Evolutionary conservation across 2,797 vertebrate species (phyloP), one percentile per base, ranked within the genome.

Genomic region (Mormyrops attenuatus): DNA sequence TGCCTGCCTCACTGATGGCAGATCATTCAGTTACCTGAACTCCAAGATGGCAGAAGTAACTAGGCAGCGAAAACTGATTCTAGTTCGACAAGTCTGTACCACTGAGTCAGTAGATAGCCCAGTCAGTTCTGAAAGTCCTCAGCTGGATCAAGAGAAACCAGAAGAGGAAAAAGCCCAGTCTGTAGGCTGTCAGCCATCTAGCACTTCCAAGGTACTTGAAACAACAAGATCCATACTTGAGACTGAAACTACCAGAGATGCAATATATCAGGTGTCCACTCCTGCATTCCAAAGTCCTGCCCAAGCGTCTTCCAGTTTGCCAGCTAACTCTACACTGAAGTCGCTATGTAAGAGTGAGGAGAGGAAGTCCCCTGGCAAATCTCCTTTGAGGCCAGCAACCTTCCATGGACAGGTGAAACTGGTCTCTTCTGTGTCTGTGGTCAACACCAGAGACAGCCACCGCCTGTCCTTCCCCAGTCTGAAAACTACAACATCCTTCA

Each of bases 81-180:
- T 99, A 0, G 98, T 99, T 20, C 95, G 99, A 87, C 99, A 99
- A 90, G 96, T 97, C 84, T 99, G 99, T 90, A 99, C 98, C 47
- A 97, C 96, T 1, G 98, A 99, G 89, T 97, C 97, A 15, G 97
- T 93, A 0, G 98, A 99, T 92, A 96, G 96, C 92, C 96, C 94
- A 38, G 94, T 96, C 49, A 97, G 98, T 93, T 95, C 96, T 0
- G 97, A 97, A 91, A 92, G 94, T 26, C 95, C 95, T 44, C 93
- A 94, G 63, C 92, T 96, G 88, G 94, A 95, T 1, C 93, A 94
- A 1, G 95, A 95, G 89, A 96, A 95, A 90, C 88, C 90, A 15
- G 93, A 92, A 15, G 89, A 47, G 2, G 94, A 92, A 93, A 96
- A 94, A 85, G 88, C 53, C 89, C 91, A 8, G n/a, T 53, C 93